A percentile compares a stretch with the other conserved stretches of the same genome.
Evolutionary conservation across 2,888 invertebrate species (phyloP).

Genomic region (Piscicola geometra): DNA sequence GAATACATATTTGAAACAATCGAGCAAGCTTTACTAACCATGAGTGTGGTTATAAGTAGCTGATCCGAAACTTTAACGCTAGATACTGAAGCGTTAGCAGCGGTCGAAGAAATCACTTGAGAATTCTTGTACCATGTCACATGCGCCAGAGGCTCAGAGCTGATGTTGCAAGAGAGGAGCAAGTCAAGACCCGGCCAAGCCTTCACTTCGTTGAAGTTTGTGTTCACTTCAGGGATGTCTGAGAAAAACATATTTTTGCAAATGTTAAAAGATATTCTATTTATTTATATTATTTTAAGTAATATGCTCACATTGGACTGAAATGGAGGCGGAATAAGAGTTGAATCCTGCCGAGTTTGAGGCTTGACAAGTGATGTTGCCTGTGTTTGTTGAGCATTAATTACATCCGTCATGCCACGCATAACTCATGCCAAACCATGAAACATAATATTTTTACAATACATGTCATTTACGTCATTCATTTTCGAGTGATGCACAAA

Average conservation of each 20-base stretch:
- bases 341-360: neutral
- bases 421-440: no score
- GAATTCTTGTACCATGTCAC: conserved; percentile 13
- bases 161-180: neutral
- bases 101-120: neutral
- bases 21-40: no score
- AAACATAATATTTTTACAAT: no score
- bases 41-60: neutral
- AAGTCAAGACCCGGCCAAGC: conserved; percentile 1
- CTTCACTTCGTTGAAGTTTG: neutral
- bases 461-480: no score
- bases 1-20: no score
- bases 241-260: neutral
- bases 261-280: no score
- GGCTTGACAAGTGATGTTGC: conserved; percentile 8
- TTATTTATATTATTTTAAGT: no score
- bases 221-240: neutral
- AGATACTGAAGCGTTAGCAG: neutral
- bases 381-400: no score
- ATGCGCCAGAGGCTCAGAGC: neutral
- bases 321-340: conserved; percentile 1
- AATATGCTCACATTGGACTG: conserved; percentile 10
- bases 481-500: no score
- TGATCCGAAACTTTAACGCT: neutral
- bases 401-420: no score